Base-by-base conservation (phyloP, 2,888 invertebrate species). In the Ectemnius cavifrons region DNA sequence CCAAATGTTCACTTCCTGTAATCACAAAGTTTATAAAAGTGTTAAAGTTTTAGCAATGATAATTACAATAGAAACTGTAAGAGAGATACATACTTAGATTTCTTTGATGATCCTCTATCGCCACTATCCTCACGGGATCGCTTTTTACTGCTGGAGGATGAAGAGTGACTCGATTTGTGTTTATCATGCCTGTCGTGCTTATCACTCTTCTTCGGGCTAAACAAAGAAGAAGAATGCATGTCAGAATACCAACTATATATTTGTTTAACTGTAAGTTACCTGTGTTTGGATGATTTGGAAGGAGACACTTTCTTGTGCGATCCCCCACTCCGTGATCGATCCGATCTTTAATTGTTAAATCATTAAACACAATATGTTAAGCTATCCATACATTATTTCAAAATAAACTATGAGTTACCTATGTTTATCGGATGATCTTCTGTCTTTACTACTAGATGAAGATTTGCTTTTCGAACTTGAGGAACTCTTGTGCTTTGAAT, bases 61-160 rank as follows among this genome's bases (percentile, higher is more conserved):
- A 57, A 6, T 0, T 11, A 20, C 47, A 18, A 4, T 46, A 8
- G 5, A 20, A 16, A 8, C 4, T 20, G 11, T 6, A 18, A 46
- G 16, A 8, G 23, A 18, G 23, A 28, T 27, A 75, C 77, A 91
- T 87, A 95, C 93, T 92, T 95, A 45, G 95, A 93, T 91, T 93
- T 95, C 91, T 96, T 96, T 65, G 94, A 52, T 52, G 52, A 92
- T 77, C 94, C 93, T 71, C 92, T 92, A 73, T 93, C 92, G 80
- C 92, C 92, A 84, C 95, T 95, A 81, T 95, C 95, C 73, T 96
- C 96, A 27, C 96, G 93, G 52, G 95, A 93, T 58, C 97, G 94
- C 90, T 97, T 97, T 85, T 93, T 94, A 85, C 93, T 92, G 79
- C 90, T 92, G 85, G 93, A 89, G 49, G 89, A 89, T 56, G 89